Evolutionary conservation across 2,888 invertebrate genomes (phyloP).

Genomic region (Plagodis dolabraria): DNA sequence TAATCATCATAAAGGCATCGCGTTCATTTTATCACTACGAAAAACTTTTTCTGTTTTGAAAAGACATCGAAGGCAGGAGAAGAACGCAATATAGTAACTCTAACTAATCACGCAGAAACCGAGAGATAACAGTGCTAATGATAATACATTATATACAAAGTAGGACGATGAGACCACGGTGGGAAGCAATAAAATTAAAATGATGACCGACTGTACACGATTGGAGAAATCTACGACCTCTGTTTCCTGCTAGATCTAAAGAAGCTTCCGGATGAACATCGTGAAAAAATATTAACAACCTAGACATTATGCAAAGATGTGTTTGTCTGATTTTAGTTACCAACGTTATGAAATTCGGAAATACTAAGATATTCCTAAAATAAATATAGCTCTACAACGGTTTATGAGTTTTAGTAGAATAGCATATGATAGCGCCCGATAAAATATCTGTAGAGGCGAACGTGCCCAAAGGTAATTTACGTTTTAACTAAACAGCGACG

Average conservation of each 20-base stretch:
- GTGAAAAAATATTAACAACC: conserved; percentile 10
- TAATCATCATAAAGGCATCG: too few relatives aligned
- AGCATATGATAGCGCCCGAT: conserved; percentile 17
- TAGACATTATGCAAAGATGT: conserved; percentile 4
- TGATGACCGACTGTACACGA: conserved; percentile 41
- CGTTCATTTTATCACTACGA: too few relatives aligned
- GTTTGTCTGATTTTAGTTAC: background rate
- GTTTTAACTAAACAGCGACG: conserved; percentile 44
- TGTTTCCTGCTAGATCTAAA: conserved; percentile 46
- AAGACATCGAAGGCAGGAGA: too few relatives aligned
- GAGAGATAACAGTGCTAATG: background rate
- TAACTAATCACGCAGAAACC: too few relatives aligned
- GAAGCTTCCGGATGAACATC: conserved; percentile 42
- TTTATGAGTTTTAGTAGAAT: background rate
- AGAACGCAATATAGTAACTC: too few relatives aligned
- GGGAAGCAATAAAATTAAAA: conserved; percentile 57
- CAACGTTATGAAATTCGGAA: background rate
- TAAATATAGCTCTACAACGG: background rate
- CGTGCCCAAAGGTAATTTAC: conserved; percentile 51
- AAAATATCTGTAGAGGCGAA: conserved; percentile 30
- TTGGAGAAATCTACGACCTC: conserved; percentile 50
- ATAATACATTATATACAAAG: background rate
- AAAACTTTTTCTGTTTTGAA: too few relatives aligned
- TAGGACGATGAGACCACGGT: conserved; percentile 36
- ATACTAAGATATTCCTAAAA: background rate